A percentile compares a stretch with the other conserved stretches of the same genome.
phyloP scores from a whole-genome alignment of 2,113 vertebrate species.

The Oncorhynchus kisutch region DNA sequence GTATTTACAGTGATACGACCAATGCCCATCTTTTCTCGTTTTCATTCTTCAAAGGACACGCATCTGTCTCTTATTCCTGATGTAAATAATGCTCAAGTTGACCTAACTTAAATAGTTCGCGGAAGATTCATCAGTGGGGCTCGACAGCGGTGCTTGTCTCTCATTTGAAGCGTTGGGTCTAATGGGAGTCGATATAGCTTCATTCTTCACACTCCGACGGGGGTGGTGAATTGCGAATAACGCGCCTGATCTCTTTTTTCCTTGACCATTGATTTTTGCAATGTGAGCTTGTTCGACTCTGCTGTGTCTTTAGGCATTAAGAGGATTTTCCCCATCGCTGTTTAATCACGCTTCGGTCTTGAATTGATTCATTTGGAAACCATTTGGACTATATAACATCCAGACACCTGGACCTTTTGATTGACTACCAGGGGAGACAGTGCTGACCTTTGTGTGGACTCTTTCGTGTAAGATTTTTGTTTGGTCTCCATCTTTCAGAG shows the following conservation, averaged over 20 bases:
- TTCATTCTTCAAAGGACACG: conserved; percentile 3
- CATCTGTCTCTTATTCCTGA: neutral
- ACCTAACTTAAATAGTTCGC: neutral
- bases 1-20: conserved; percentile 19
- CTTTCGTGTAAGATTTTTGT: neutral
- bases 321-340: conserved; percentile 17
- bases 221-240: conserved; percentile 28
- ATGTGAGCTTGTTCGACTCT: conserved; percentile 30
- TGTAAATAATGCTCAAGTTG: conserved; percentile 25
- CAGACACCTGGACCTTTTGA: conserved; percentile 1
- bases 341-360: conserved; percentile 25
- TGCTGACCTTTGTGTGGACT: neutral
- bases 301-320: conserved; percentile 40
- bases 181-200: conserved; percentile 40
- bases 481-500: conserved; percentile 7
- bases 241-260: conserved; percentile 24
- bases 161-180: conserved; percentile 29
- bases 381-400: conserved; percentile 18
- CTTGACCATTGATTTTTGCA: conserved; percentile 31
- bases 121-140: conserved; percentile 32
- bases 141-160: neutral
- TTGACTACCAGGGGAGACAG: neutral
- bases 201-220: conserved; percentile 32
- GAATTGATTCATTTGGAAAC: conserved; percentile 8
- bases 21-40: conserved; percentile 3